Evolutionary conservation across 92 coral and sea anemone genomes (phyloP).

Genomic region (Anthopleura xanthogrammica): DNA sequence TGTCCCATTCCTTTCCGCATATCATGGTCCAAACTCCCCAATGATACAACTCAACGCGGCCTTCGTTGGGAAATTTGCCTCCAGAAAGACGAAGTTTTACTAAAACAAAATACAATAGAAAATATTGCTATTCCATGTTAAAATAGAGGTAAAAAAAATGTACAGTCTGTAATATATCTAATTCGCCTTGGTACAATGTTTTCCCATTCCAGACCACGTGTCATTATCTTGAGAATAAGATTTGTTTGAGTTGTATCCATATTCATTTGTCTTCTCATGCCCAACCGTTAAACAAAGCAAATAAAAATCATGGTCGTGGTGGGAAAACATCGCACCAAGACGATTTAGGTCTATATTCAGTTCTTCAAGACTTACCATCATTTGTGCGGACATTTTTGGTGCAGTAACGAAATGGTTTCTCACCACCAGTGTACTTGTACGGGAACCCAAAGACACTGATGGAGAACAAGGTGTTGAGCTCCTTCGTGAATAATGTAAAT

Average conservation of each 20-base stretch:
- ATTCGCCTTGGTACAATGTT: no score
- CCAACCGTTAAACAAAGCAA: no score
- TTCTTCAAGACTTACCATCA: neutral
- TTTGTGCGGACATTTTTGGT: slow-evolving; percentile 2
- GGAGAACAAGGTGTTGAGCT: neutral
- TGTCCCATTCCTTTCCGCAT: neutral
- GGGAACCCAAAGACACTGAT: neutral
- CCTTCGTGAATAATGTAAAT: neutral
- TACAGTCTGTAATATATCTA: no score
- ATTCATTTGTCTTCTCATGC: no score
- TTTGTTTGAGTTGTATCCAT: no score
- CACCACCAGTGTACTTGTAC: neutral
- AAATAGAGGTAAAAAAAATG: no score
- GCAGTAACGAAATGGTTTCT: neutral
- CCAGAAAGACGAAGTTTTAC: neutral
- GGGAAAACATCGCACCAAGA: no score
- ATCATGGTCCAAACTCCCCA: neutral
- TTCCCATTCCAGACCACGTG: no score
- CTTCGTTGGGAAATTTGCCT: neutral
- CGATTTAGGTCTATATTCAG: no score
- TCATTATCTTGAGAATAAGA: no score
- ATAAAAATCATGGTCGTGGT: no score
- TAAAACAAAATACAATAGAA: neutral
- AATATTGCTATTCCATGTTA: neutral
- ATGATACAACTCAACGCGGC: neutral